Base-by-base conservation (phyloP, 2,113 vertebrate species). In the Neomonachus schauinslandi region DNA sequence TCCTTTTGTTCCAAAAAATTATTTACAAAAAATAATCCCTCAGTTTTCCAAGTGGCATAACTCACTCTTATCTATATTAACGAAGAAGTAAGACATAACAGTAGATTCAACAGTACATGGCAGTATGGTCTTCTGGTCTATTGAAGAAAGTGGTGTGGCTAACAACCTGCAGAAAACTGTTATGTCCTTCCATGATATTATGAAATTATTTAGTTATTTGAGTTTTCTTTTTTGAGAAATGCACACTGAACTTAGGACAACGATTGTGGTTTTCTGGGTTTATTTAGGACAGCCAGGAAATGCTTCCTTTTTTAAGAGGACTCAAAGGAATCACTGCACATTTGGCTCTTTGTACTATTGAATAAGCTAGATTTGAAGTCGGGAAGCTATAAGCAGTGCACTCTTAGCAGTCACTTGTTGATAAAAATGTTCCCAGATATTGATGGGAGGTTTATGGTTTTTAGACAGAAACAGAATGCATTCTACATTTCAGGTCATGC, bases 231-330 rank as follows among this genome's bases (percentile, higher is more conserved):
- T 85, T 69, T 24, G 12, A 86, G 55, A 94, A 83, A 49, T 2
- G 87, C 69, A 51, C 33, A 28, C 18, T 90, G 11, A 42, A 49
- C 24, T 89, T 55, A 90, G 72, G 24, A 42, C 26, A 89, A 46
- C 63, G 85, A 24, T 61, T 46, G 7, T 31, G 24, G 13, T 82
- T 18, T 42, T 76, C 63, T 61, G n/a, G 15, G 19, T 95, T 84
- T 91, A 74, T 74, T 95, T 95, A 96, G 76, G 87, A 36, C 39
- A 82, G 12, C 83, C 63, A 59, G 77, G 46, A 95, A 71, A 36
- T 81, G 22, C 31, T 57, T 65, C 22, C 21, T 90, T 86, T 63
- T 14, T 13, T 55, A 36, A 42, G 57, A 67, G 95, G 80, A 55
- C 12, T 55, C 3, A 5, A 53, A 93, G 82, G 39, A 88, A 51